Evolutionary conservation across 2,888 invertebrate species (phyloP).

Genomic region (Tanypteryx hageni): DNA sequence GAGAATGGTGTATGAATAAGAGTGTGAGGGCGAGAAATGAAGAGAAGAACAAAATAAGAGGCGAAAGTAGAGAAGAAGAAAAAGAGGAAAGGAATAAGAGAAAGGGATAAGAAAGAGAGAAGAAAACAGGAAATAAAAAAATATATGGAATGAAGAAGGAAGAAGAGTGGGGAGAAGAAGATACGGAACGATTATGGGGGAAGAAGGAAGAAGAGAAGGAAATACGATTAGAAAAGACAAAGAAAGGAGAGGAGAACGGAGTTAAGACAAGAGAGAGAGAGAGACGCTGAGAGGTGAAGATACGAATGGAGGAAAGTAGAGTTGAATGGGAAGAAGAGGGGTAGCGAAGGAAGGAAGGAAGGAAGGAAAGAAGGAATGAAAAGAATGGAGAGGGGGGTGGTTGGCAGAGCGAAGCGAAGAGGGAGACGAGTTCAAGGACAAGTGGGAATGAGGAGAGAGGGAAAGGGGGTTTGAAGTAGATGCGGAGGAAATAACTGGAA

Average conservation of each 20-base stretch:
- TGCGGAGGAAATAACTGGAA: neutral
- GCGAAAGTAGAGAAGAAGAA: too few species aligned
- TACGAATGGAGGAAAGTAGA: too few species aligned
- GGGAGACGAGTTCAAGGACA: neutral
- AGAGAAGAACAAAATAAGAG: too few species aligned
- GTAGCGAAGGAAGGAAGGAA: neutral
- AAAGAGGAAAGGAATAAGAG: too few species aligned
- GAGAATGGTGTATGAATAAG: too few species aligned
- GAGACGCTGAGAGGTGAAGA: too few species aligned
- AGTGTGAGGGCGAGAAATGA: too few species aligned
- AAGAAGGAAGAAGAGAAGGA: neutral
- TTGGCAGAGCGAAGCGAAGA: neutral
- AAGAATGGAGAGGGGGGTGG: neutral
- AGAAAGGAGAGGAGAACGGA: too few species aligned
- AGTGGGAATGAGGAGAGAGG: neutral
- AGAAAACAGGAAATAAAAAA: neutral
- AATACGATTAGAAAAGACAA: too few species aligned
- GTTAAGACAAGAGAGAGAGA: too few species aligned
- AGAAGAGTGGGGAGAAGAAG: neutral
- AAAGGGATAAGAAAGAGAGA: neutral
- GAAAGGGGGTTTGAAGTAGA: neutral
- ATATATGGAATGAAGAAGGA: neutral
- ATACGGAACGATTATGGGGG: neutral
- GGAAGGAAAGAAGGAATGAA: neutral
- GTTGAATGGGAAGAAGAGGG: too few species aligned